These are phyloP conservation scores for Uloborus diversus DNA, from an alignment of 1,140 invertebrate genomes.

Conservation along the genomic window DNA sequence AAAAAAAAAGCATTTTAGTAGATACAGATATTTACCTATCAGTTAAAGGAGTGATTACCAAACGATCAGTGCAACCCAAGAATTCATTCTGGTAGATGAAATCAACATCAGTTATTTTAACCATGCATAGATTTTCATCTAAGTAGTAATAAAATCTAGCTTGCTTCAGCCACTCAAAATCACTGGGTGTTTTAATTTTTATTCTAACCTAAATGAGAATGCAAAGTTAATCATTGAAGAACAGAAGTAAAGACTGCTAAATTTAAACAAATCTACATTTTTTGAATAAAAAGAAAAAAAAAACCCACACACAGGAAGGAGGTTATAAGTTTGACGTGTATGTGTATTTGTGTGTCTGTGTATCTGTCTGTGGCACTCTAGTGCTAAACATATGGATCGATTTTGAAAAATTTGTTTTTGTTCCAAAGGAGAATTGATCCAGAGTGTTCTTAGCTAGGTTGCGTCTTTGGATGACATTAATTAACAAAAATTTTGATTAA, in stretches of 20 bases:
- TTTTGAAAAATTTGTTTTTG: too few relatives aligned
- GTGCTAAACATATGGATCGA: too few relatives aligned
- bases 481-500: too few relatives aligned
- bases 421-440: too few relatives aligned
- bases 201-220: slow-evolving; percentile 74
- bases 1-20: background rate
- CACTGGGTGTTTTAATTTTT: slow-evolving; percentile 84
- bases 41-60: slow-evolving; percentile 86
- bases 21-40: slow-evolving; percentile 75
- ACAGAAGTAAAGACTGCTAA: background rate
- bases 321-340: too few relatives aligned
- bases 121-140: slow-evolving; percentile 89
- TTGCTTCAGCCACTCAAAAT: slow-evolving; percentile 98
- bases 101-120: slow-evolving; percentile 92
- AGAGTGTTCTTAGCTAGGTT: too few relatives aligned
- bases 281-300: background rate
- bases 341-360: too few relatives aligned
- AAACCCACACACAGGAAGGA: too few relatives aligned
- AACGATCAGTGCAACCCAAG: slow-evolving; percentile 93
- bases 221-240: background rate
- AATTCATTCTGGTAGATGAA: slow-evolving; percentile 98
- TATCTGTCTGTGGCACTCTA: too few relatives aligned
- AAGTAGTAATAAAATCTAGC: slow-evolving; percentile 97
- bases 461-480: too few relatives aligned
- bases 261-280: background rate